phyloP scores from a whole-genome alignment of 2,113 vertebrate species.

The Hyperoodon ampullatus region DNA sequence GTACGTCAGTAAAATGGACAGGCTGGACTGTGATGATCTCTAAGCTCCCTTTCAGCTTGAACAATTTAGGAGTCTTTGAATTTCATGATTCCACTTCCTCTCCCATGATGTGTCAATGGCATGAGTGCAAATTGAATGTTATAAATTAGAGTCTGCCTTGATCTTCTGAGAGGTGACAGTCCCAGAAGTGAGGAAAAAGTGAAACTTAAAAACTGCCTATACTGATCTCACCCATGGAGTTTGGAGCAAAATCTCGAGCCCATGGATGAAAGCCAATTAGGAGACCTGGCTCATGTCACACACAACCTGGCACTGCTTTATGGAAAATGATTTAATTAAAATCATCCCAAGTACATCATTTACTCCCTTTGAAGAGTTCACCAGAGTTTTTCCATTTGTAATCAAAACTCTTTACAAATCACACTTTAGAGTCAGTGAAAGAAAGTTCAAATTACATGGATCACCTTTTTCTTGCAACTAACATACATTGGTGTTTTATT shows the following conservation, averaged over 20 bases:
- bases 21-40: background rate
- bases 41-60: background rate
- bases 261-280: background rate
- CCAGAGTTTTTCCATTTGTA: constrained; percentile 16
- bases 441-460: constrained; percentile 47
- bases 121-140: constrained; percentile 1
- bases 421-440: constrained; percentile 29
- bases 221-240: background rate
- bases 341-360: background rate
- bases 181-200: background rate
- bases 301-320: background rate
- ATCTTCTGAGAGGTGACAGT: constrained; percentile 26
- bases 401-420: constrained; percentile 48
- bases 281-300: background rate
- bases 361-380: constrained; percentile 6
- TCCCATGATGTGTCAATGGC: background rate
- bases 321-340: constrained; percentile 41
- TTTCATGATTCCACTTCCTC: background rate
- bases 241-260: background rate
- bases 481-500: constrained; percentile 26
- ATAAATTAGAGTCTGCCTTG: background rate
- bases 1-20: background rate
- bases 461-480: constrained; percentile 54
- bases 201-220: background rate
- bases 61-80: background rate